Evolutionary conservation across 1,140 invertebrate species (phyloP), one percentile per base, ranked within the genome.

Genomic region (Aricia agestis): DNA sequence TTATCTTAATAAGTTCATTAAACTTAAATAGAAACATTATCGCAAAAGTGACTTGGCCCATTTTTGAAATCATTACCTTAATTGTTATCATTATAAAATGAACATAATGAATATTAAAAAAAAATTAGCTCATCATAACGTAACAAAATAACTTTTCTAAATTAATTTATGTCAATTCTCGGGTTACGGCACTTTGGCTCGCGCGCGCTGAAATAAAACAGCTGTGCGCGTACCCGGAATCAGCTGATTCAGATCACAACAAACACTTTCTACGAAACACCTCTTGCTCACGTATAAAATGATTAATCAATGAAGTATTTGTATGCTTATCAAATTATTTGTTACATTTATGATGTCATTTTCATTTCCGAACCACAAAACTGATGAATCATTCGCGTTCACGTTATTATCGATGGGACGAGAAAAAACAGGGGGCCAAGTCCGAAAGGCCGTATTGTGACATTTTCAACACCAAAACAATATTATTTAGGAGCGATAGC

Each of bases 211-310:
- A 52, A 52, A 52, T 19, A 63, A 59, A 63, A 63, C 59, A 19
- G 59, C 59, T 63, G 18, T 11, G n/a, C 17, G 10, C 1, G n/a
- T 63, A 63, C 59, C 19, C 17, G 19, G 59, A 63, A 63, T 63
- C 59, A 63, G 18, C 59, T 63, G 59, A 63, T 19, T 63, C 17
- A 63, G 17, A 19, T 63, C 18, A 59, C 59, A 63, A 63, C 59
- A 63, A 63, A 63, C 59, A 19, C 59, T 63, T 63, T 63, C 59
- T 18, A 18, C 59, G 59, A 63, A 52, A 52, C 45, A 63, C 18
- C 58, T 63, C 59, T 19, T 63, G 10, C 59, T 63, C 59, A 63
- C 18, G 11, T 25, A 63, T 63, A 63, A 63, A 63, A 5, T 63
- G 17, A 63, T 63, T 25, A 63, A 63, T 63, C 18, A 63, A 63